Evolutionary conservation across 2,797 vertebrate species (phyloP).

Genomic region (Aratinga solstitialis): DNA sequence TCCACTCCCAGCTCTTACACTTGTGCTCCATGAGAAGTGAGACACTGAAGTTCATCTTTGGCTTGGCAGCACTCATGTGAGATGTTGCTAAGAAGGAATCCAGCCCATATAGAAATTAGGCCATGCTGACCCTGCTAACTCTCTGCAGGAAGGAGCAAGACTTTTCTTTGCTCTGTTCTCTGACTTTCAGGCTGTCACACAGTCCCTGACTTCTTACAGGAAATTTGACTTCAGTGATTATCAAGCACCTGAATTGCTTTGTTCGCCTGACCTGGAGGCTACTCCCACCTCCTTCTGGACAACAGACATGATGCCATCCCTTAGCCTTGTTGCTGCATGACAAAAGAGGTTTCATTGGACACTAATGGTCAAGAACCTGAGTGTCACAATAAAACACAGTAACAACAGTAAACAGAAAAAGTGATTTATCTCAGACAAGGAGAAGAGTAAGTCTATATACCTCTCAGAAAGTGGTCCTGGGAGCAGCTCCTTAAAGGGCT

Average conservation of each 20-base stretch:
- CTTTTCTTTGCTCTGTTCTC: not conserved
- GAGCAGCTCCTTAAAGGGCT: not conserved
- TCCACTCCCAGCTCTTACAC: not conserved
- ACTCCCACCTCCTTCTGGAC: not conserved
- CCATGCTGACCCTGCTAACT: not conserved
- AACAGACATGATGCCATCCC: not conserved
- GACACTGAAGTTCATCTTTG: not conserved
- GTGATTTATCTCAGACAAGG: not conserved
- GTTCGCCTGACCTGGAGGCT: not conserved
- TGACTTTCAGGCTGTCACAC: not conserved
- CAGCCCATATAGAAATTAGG: not conserved
- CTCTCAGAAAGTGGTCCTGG: not conserved
- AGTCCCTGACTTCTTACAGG: not conserved
- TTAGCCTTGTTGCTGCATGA: not conserved
- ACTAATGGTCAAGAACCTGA: not conserved
- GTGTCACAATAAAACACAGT: not conserved
- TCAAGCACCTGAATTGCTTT: not conserved
- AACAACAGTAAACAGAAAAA: not conserved
- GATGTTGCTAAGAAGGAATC: not conserved
- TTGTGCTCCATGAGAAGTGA: not conserved
- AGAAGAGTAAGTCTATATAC: not conserved
- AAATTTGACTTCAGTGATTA: not conserved
- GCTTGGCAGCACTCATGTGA: fast-evolving
- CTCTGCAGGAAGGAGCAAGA: not conserved
- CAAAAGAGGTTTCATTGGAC: not conserved